Conservation (phyloP, 2,797 vertebrate genomes). For the Scarus forsteni region DNA sequence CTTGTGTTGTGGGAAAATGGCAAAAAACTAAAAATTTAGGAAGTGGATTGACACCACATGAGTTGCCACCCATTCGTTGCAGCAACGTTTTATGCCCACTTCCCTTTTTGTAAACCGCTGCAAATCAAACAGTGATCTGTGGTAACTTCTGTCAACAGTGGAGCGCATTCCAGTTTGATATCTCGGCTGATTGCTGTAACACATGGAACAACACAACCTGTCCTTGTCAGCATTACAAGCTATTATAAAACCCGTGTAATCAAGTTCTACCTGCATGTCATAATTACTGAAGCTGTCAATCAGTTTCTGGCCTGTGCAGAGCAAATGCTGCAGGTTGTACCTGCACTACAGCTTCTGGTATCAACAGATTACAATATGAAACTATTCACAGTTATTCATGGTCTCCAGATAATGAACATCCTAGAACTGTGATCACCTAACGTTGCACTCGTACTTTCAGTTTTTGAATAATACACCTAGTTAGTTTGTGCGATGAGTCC, state of each 20-base stretch:
- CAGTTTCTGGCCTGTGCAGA: background rate
- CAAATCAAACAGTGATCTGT: conserved; percentile 49
- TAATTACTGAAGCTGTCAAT: conserved; percentile 2
- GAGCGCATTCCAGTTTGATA: conserved; percentile 19
- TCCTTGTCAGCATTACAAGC: conserved; percentile 6
- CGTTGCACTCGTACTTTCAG: no score
- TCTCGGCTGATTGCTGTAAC: conserved; percentile 1
- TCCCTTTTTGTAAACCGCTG: conserved; percentile 51
- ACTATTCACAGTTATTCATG: no score
- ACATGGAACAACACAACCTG: conserved; percentile 14
- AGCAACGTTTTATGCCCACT: conserved; percentile 46
- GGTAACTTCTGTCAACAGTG: conserved; percentile 14
- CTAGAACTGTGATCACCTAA: no score
- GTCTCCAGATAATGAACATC: no score
- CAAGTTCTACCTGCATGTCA: conserved; percentile 23
- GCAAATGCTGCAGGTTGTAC: no score
- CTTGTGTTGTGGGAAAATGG: conserved; percentile 24
- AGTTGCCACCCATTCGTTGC: conserved; percentile 8
- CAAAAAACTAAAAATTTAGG: conserved; percentile 36
- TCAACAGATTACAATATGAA: rapidly evolving
- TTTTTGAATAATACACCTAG: no score
- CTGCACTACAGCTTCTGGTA: no score
- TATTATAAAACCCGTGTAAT: conserved; percentile 7
- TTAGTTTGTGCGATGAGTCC: background rate
- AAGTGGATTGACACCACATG: conserved; percentile 31